Evolutionary conservation across 2,113 vertebrate genomes (phyloP).

Genomic region (Lucifuga dentata): DNA sequence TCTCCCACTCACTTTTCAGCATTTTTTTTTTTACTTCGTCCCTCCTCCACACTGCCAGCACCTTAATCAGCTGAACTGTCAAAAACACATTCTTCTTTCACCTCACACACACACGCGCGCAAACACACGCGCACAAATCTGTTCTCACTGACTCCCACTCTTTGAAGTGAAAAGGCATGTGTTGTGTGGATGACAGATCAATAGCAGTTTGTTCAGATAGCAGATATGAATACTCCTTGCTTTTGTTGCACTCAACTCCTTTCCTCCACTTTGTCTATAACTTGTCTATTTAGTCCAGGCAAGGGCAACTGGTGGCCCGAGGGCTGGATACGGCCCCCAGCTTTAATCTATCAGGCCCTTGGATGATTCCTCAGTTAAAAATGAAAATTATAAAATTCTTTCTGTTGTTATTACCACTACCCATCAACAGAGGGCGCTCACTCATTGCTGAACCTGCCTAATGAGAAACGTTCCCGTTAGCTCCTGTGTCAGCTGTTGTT

Average conservation of each 20-base stretch:
- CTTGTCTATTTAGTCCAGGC: neutral
- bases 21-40: constrained; percentile 39
- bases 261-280: neutral
- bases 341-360: too few species aligned
- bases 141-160: constrained; percentile 51
- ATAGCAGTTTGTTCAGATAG: constrained; percentile 51
- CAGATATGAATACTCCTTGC: constrained; percentile 44
- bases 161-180: constrained; percentile 66
- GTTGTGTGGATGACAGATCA: constrained; percentile 65
- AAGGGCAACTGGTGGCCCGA: too few species aligned
- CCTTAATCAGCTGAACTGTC: constrained; percentile 79
- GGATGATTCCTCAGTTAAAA: too few species aligned
- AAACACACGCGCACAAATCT: constrained; percentile 22
- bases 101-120: constrained; percentile 45
- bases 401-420: too few species aligned
- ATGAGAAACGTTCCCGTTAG: too few species aligned
- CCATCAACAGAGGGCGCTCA: too few species aligned
- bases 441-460: too few species aligned
- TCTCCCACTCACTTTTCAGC: constrained; percentile 61
- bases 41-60: constrained; percentile 61
- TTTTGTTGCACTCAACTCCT: constrained; percentile 34
- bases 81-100: constrained; percentile 71
- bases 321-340: too few species aligned
- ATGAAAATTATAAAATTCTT: too few species aligned
- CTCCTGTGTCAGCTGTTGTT: too few species aligned